phyloP scores from a whole-genome alignment of 2,888 invertebrate species.

The Xanthorhoe designata region DNA sequence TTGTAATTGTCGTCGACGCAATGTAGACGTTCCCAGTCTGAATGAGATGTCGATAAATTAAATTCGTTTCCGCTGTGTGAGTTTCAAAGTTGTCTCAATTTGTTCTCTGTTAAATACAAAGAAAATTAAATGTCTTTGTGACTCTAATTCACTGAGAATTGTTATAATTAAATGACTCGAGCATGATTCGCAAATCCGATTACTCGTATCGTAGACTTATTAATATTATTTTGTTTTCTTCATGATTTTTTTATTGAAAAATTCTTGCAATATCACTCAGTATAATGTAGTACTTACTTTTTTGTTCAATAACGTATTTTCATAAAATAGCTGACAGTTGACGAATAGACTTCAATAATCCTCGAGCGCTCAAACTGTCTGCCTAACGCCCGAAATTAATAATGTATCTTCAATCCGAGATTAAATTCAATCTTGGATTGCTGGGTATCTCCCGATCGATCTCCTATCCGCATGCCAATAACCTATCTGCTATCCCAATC shows the following conservation, averaged over 20 bases:
- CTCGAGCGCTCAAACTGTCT: constrained; percentile 13
- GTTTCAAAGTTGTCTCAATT: constrained; percentile 81
- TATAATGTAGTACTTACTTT: background rate
- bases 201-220: constrained; percentile 11
- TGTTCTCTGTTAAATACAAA: constrained; percentile 72
- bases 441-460: too few species aligned
- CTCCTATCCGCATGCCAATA: too few species aligned
- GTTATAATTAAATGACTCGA: constrained; percentile 64
- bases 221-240: background rate
- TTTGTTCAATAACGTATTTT: background rate
- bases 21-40: constrained; percentile 71
- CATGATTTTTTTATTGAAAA: background rate
- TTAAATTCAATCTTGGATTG: too few species aligned
- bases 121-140: constrained; percentile 55
- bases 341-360: background rate
- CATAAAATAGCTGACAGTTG: background rate
- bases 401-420: too few species aligned
- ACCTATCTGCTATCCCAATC: too few species aligned
- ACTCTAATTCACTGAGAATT: constrained; percentile 59
- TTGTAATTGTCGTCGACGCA: constrained; percentile 78
- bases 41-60: constrained; percentile 83
- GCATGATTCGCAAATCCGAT: constrained; percentile 43
- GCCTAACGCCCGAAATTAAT: too few species aligned
- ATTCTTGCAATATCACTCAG: background rate
- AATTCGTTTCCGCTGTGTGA: constrained; percentile 82